These are phyloP conservation scores for Macrochelys suwanniensis DNA, from an alignment of 2,797 vertebrate genomes.

Conservation along the genomic window DNA sequence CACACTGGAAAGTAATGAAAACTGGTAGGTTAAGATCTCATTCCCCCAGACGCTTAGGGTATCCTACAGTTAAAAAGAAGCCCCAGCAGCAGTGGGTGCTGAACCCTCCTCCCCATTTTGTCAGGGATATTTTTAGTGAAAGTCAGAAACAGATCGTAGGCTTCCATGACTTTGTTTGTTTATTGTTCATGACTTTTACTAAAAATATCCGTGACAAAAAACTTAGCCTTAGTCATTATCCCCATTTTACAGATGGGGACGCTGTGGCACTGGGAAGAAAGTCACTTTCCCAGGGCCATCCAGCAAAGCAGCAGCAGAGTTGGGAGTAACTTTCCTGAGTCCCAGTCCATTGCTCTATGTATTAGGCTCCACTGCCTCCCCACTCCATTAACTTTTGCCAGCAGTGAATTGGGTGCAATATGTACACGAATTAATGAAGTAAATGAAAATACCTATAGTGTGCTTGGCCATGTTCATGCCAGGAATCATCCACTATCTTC, in stretches of 20 bases:
- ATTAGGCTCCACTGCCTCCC: accelerated
- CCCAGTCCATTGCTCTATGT: background rate
- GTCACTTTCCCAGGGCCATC: background rate
- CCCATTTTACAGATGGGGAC: background rate
- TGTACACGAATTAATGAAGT: background rate
- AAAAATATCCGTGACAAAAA: too few relatives aligned
- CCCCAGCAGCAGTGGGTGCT: too few relatives aligned
- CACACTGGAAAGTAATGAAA: background rate
- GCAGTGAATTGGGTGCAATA: background rate
- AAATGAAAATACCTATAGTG: accelerated
- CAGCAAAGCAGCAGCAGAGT: background rate
- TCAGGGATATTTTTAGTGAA: too few relatives aligned
- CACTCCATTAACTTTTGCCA: background rate
- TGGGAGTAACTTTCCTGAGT: background rate
- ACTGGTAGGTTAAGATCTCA: background rate
- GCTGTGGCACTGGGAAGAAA: background rate
- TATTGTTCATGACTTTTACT: too few relatives aligned
- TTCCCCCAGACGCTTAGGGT: background rate
- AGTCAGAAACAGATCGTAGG: too few relatives aligned
- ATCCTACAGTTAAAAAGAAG: background rate
- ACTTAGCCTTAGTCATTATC: too few relatives aligned
- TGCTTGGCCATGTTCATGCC: background rate
- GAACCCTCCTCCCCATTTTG: too few relatives aligned
- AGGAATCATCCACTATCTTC: background rate
- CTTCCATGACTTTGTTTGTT: too few relatives aligned